Base-by-base conservation (phyloP, 2,113 vertebrate genomes). In the Talpa occidentalis region DNA sequence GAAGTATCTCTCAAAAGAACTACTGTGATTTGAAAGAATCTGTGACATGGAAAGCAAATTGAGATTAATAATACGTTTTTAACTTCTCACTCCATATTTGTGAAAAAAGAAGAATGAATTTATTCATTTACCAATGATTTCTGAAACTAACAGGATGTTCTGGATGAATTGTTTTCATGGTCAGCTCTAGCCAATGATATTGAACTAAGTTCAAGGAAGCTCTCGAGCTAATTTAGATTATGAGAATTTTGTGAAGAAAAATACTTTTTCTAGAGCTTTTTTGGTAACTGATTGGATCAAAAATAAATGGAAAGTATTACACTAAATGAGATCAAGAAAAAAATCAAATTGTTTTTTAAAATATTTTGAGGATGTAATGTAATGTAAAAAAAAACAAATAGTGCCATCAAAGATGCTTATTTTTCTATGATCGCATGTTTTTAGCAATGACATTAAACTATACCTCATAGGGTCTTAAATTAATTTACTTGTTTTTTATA, bases 191-290 rank as follows among this genome's bases (percentile, higher is more conserved):
- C 10, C 73, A 91, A n/a, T 67, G 73, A 94, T 60, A 15, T 35
- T 92, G 80, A 92, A 94, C 70, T 47, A 59, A 93, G 16, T 94
- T 93, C 35, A 32, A 77, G 69, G 44, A 88, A 62, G 24, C 59
- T 92, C 28, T 94, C 37, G 28, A 92, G 28, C 52, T 56, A 10
- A 52, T 56, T 17, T 47, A 26, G 7, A 64, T 72, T n/a, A 83
- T 17, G 0, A 2, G 26, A 90, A 77, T 59, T 64, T 73, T 95
- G 88, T 69, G 28, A 93, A 56, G 10, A 37, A 92, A 94, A 92
- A 78, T 69, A 69, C 24, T 85, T 69, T 67, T 69, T 91, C 10
- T 84, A 81, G 12, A 82, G 12, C 2, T 5, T 64, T 66, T 54
- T 72, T 62, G 5, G 64, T 56, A 70, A 35, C 14, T 64, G 11